phyloP scores from a whole-genome alignment of 1,140 invertebrate species.

The Calosoma granatense region DNA sequence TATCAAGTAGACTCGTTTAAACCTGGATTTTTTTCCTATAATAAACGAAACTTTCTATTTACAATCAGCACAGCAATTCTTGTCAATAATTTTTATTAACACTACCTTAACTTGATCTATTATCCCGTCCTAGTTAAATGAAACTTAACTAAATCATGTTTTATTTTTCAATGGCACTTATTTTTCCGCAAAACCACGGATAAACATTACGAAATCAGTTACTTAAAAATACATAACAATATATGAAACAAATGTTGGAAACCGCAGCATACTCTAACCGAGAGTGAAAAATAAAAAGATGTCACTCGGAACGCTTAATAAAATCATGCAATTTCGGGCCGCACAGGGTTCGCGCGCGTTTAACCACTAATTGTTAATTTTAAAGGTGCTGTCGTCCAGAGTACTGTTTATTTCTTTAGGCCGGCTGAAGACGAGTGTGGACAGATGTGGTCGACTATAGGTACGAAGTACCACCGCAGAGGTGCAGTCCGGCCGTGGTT shows the following conservation, averaged over 20 bases:
- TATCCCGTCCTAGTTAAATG: too few species aligned
- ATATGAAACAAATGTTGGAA: neutral
- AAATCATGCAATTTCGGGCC: too few species aligned
- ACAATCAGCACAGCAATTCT: neutral
- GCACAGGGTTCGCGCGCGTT: neutral
- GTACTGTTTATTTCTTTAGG: neutral
- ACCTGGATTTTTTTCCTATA: conserved; percentile 1
- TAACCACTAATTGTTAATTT: conserved; percentile 3
- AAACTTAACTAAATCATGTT: neutral
- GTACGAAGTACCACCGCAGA: neutral
- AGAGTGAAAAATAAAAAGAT: neutral
- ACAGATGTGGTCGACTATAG: neutral
- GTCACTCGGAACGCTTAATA: conserved; percentile 1
- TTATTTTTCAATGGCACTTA: neutral
- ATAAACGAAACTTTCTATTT: neutral
- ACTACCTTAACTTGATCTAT: neutral
- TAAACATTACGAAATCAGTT: neutral
- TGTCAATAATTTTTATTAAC: neutral
- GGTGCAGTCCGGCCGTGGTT: neutral
- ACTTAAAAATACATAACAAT: neutral
- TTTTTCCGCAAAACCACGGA: neutral
- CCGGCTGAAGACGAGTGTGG: neutral
- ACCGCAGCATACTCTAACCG: too few species aligned
- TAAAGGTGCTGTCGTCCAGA: neutral
- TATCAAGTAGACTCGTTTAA: neutral